Percentiles rank a stretch among this genome's conserved stretches.
Evolutionary conservation across 2,888 invertebrate species (phyloP).

Genomic region (Mythimna ferrago): DNA sequence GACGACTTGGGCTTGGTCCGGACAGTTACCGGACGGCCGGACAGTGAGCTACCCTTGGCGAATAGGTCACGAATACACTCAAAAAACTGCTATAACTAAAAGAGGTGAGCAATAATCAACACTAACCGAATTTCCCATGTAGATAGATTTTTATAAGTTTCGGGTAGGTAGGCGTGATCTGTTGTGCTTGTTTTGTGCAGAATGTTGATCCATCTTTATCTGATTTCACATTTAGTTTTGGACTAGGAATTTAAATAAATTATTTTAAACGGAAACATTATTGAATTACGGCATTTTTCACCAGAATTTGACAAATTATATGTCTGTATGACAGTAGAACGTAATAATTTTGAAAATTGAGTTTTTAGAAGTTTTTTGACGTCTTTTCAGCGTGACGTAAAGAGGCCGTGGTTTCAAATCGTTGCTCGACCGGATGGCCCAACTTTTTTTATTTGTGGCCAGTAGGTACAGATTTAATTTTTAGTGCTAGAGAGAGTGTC

Average conservation of each 20-base stretch:
- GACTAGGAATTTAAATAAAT: slow-evolving; percentile 3
- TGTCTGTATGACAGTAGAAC: neutral
- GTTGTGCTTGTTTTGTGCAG: neutral
- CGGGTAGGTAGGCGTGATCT: neutral
- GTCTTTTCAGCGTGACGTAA: neutral
- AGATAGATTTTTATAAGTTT: neutral
- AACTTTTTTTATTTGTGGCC: neutral
- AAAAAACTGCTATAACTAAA: no score
- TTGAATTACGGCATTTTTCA: neutral
- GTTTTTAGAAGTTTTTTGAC: neutral
- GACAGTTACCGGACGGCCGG: no score
- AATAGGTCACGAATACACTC: no score
- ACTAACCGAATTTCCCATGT: neutral
- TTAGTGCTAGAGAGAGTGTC: no score
- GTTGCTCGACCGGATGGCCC: neutral
- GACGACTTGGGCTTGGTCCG: no score
- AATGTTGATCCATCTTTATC: neutral
- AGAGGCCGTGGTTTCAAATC: neutral
- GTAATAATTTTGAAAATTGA: neutral
- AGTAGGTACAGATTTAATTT: neutral
- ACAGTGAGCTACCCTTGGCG: no score
- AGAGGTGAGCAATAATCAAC: neutral
- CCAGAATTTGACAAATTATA: neutral
- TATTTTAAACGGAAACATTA: neutral
- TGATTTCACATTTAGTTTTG: neutral